Evolutionary conservation across 2,113 vertebrate species (phyloP).

Genomic region (Pithys albifrons): DNA sequence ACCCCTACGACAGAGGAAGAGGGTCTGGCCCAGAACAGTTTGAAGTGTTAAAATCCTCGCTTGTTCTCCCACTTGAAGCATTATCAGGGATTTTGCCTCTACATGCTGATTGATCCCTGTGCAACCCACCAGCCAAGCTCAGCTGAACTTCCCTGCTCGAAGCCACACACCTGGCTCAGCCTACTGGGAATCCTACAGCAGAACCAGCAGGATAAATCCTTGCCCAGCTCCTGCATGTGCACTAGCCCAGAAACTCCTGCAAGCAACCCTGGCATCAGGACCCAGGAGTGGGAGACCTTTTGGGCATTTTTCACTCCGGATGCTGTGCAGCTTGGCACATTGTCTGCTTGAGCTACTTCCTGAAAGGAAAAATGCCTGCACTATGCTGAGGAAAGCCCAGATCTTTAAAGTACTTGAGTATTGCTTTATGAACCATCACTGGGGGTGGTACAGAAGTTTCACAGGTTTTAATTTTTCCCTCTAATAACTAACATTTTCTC

Average conservation of each 20-base stretch:
- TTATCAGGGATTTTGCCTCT: background rate
- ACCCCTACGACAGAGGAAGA: background rate
- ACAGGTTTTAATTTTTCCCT: background rate
- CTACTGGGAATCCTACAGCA: background rate
- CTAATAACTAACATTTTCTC: background rate
- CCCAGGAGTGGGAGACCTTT: background rate
- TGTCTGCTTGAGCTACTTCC: background rate
- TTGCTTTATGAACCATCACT: background rate
- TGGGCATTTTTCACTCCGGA: background rate
- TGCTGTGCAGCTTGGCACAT: background rate
- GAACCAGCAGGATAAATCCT: background rate
- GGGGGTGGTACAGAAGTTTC: background rate
- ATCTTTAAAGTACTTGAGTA: background rate
- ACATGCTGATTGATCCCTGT: background rate
- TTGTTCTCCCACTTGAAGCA: background rate
- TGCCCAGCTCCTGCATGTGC: rapidly evolving
- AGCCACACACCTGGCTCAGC: background rate
- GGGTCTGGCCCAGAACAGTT: background rate
- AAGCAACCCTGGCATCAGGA: background rate
- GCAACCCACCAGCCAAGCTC: background rate
- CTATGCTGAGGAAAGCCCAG: background rate
- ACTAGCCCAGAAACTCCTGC: background rate
- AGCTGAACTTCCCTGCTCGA: background rate
- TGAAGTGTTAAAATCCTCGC: background rate
- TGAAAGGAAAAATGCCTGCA: background rate